phyloP scores from a whole-genome alignment of 2,888 invertebrate genomes.

The Gibbula magus region DNA sequence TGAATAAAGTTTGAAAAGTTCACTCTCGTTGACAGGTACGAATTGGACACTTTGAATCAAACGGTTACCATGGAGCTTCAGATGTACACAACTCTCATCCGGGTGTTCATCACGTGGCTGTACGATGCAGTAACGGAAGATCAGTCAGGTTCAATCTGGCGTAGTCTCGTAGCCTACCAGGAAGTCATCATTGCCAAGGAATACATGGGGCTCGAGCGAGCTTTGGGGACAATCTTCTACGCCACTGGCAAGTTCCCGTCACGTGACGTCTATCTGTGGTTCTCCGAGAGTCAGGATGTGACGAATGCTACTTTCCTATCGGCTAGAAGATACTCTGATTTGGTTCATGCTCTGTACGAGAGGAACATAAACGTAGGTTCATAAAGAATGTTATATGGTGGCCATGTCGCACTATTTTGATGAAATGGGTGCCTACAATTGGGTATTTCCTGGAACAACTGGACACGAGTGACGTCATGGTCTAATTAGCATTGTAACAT shows the following conservation, averaged over 20 bases:
- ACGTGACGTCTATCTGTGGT: constrained; percentile 62
- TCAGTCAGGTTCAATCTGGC: constrained; percentile 61
- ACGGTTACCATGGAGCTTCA: constrained; percentile 58
- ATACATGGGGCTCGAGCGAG: constrained; percentile 63
- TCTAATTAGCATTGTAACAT: too few relatives aligned
- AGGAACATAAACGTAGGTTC: constrained; percentile 35
- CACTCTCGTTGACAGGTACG: constrained; percentile 36
- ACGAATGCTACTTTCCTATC: constrained; percentile 64
- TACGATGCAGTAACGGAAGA: constrained; percentile 74
- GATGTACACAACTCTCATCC: constrained; percentile 63
- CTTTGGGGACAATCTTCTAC: constrained; percentile 63
- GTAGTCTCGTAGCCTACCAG: constrained; percentile 66
- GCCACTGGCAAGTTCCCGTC: constrained; percentile 60
- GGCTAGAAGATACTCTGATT: constrained; percentile 58
- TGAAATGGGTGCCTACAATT: too few relatives aligned
- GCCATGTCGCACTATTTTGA: too few relatives aligned
- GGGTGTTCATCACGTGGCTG: constrained; percentile 65
- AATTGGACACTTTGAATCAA: constrained; percentile 45
- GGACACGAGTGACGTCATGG: too few relatives aligned
- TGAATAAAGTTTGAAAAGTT: too few relatives aligned
- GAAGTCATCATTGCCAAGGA: constrained; percentile 65
- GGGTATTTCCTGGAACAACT: too few relatives aligned
- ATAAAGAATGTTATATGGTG: too few relatives aligned
- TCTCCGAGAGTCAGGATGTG: constrained; percentile 64
- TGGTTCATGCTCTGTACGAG: constrained; percentile 53